phyloP scores from a whole-genome alignment of 2,113 vertebrate species.

The Barbus barbus region DNA sequence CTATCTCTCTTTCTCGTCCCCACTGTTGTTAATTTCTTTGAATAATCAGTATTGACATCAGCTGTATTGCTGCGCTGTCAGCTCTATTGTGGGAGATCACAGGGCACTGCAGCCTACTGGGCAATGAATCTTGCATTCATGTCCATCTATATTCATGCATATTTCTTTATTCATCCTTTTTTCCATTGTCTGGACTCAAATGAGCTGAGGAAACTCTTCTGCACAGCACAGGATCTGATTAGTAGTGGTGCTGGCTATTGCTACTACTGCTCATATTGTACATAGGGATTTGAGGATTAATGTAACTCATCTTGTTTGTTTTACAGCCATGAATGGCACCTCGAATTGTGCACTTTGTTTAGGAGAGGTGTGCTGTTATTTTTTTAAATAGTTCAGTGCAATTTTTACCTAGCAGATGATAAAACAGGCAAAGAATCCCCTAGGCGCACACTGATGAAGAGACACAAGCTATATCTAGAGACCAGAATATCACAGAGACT shows the following conservation, averaged over 20 bases:
- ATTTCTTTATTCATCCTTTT: conserved; percentile 12
- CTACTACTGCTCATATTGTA: not conserved
- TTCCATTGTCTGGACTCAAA: conserved; percentile 1
- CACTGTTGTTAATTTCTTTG: not conserved
- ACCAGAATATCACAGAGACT: not conserved
- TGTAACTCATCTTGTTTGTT: not conserved
- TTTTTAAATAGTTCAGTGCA: not conserved
- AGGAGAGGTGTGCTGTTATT: not conserved
- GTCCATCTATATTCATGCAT: conserved; percentile 13
- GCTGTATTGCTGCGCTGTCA: conserved; percentile 14
- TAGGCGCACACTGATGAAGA: not conserved
- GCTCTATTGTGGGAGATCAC: conserved; percentile 24
- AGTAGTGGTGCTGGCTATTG: not conserved
- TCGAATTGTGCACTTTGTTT: not conserved
- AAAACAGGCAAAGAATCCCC: not conserved
- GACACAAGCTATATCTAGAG: not conserved
- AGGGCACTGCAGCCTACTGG: conserved; percentile 6
- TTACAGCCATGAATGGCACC: not conserved
- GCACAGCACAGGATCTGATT: not conserved
- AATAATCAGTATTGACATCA: conserved; percentile 35
- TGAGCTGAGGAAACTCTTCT: conserved; percentile 8
- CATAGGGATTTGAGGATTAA: not conserved
- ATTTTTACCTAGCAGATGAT: not conserved
- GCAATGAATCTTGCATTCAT: conserved; percentile 19
- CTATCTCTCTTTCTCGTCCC: not conserved